These are phyloP conservation scores for Aromia moschata DNA, from an alignment of 2,888 invertebrate species.

Conservation along the genomic window DNA sequence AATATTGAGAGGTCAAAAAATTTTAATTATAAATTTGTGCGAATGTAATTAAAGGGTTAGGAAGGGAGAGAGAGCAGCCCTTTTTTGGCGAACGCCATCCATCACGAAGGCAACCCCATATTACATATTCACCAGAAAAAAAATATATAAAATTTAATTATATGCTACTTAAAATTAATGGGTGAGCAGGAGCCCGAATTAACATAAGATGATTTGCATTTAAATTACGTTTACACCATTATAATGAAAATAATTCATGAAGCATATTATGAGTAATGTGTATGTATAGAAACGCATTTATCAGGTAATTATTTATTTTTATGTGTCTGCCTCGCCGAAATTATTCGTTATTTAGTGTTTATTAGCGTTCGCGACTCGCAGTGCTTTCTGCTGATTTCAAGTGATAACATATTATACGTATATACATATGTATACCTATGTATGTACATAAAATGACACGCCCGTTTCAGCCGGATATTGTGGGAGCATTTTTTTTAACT, in stretches of 20 bases:
- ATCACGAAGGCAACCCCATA: slow-evolving; percentile 54
- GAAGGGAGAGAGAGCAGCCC: slow-evolving; percentile 36
- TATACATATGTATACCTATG: no score
- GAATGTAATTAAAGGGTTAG: slow-evolving; percentile 56
- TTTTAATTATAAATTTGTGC: slow-evolving; percentile 60
- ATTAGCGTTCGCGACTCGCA: slow-evolving; percentile 13
- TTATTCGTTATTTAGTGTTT: slow-evolving; percentile 37
- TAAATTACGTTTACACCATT: slow-evolving; percentile 64
- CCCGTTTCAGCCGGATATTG: no score
- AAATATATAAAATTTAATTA: slow-evolving; percentile 71
- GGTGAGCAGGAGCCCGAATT: slow-evolving; percentile 64
- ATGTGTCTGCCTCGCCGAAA: slow-evolving; percentile 37
- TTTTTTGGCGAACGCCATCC: slow-evolving; percentile 51
- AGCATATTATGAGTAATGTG: slow-evolving; percentile 60
- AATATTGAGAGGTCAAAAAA: slow-evolving; percentile 49
- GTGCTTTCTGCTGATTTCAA: neutral
- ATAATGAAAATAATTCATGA: slow-evolving; percentile 64
- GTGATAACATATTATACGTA: neutral
- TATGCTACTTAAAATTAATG: slow-evolving; percentile 76
- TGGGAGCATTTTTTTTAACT: no score
- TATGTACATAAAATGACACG: no score
- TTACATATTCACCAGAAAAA: slow-evolving; percentile 60
- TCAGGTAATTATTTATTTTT: slow-evolving; percentile 56
- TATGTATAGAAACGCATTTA: slow-evolving; percentile 56
- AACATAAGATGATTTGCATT: slow-evolving; percentile 65